Conservation (phyloP, 2,113 vertebrate species). For the Hystrix brachyura region DNA sequence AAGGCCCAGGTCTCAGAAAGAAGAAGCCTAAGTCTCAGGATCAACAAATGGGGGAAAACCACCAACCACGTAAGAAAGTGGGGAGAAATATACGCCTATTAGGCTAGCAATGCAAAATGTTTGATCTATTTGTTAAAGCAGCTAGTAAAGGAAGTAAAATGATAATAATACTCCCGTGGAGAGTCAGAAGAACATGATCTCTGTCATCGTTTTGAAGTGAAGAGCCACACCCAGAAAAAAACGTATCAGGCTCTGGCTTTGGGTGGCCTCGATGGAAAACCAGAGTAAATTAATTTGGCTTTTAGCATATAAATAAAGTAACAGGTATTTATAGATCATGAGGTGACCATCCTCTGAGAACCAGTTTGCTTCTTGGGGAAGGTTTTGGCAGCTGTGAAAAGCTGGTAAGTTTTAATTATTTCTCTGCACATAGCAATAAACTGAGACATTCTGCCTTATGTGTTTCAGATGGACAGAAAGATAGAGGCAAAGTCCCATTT, state of each 20-base stretch:
- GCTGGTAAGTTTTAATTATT: background rate
- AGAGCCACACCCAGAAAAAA: conserved; percentile 54
- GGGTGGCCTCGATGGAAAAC: conserved; percentile 34
- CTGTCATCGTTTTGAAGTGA: background rate
- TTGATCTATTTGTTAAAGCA: conserved; percentile 43
- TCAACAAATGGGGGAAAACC: background rate
- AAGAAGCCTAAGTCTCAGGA: background rate
- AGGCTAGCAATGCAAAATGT: background rate
- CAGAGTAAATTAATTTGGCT: conserved; percentile 58
- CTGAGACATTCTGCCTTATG: background rate
- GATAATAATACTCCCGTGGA: background rate
- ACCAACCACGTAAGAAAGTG: background rate
- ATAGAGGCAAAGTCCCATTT: background rate
- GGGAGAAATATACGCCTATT: background rate
- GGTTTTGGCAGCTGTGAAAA: conserved; percentile 30
- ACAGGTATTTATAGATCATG: conserved; percentile 67
- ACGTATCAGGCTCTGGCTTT: background rate
- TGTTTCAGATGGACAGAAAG: background rate
- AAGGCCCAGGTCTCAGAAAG: background rate
- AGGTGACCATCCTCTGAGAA: conserved; percentile 59
- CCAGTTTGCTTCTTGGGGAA: conserved; percentile 54
- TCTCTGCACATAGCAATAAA: background rate
- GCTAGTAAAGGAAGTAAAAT: conserved; percentile 8
- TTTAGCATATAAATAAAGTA: conserved; percentile 57
- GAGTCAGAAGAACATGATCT: conserved; percentile 40